Conservation (phyloP, 2,113 vertebrate species). For the Falco punctatus region DNA sequence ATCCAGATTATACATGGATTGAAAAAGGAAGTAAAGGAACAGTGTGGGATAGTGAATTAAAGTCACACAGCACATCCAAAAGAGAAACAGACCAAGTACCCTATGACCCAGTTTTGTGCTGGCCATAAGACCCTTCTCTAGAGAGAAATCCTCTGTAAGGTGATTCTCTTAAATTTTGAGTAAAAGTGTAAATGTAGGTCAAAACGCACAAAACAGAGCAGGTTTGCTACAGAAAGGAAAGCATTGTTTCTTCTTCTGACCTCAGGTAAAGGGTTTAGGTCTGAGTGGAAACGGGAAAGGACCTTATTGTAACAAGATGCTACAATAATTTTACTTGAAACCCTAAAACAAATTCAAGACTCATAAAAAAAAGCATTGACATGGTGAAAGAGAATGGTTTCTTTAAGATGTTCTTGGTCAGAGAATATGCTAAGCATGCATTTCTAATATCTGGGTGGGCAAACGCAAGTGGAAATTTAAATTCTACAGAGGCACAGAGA, state of each 20-base stretch:
- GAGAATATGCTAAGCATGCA: constrained; percentile 58
- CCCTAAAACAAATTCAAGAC: constrained; percentile 61
- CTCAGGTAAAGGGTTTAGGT: constrained; percentile 39
- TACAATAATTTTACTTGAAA: constrained; percentile 63
- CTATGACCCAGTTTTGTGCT: neutral
- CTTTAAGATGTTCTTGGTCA: constrained; percentile 73
- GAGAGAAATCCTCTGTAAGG: neutral
- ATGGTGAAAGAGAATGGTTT: constrained; percentile 70
- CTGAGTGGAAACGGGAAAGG: constrained; percentile 37
- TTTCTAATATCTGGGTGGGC: constrained; percentile 61
- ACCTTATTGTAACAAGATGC: constrained; percentile 56
- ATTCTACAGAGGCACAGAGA: constrained; percentile 66
- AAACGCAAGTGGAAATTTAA: constrained; percentile 65
- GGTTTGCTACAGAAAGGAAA: constrained; percentile 39
- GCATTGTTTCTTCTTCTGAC: constrained; percentile 37
- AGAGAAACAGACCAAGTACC: neutral
- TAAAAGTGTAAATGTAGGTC: neutral
- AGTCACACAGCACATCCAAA: neutral
- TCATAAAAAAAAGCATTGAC: constrained; percentile 56
- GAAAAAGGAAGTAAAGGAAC: neutral
- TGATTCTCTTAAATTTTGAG: neutral
- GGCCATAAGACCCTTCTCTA: neutral
- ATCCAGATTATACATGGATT: neutral
- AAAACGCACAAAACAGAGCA: neutral
- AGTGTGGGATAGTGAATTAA: neutral